Base-by-base conservation (phyloP, 1,140 invertebrate species). In the Aphis craccivora region DNA sequence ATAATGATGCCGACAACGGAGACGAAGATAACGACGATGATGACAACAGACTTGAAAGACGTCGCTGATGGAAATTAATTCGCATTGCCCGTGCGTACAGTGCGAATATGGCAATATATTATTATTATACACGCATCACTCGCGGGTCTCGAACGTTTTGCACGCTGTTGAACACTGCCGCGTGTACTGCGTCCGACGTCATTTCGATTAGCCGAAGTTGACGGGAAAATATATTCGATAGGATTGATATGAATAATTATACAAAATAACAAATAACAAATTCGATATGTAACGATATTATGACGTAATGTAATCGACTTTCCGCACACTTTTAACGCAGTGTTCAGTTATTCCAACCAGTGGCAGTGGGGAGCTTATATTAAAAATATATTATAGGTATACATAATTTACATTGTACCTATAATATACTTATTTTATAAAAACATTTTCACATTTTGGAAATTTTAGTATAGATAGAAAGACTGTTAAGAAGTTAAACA, bases 41-140 rank as follows among this genome's bases (percentile, higher is more conserved):
- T 86, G 43, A 48, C 43, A 45, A 30, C 40, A 14, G 43, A 45
- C 84, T 48, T 23, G 84, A 86, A 43, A 43, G 35, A 23, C 22
- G 22, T 40, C 81, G 35, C 35, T 83, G 81, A 83, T 83, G 81
- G 81, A 40, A 84, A 84, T 84, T 84, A 84, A 40, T 84, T 84
- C 35, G 37, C 81, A 25, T 84, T 84, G 8, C 22, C 76, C 20
- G 3, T 51, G 11, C 14, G 48, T 51, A 8, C 22, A 40, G 83
- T 30, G 83, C 40, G 83, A 14, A 9, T 83, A 22, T 40, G 20
- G 81, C 37, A 23, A 40, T 40, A 84, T 11, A 25, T 84, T 60
- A n/a, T 67, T n/a, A 67, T 67, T n/a, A 67, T 18, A 76, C 30
- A 20, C n/a, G n/a, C 60, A n/a, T n/a, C 22, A 40, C 22, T 84